These are phyloP conservation scores for Allygus modestus DNA, from an alignment of 2,888 invertebrate species.

Conservation along the genomic window DNA sequence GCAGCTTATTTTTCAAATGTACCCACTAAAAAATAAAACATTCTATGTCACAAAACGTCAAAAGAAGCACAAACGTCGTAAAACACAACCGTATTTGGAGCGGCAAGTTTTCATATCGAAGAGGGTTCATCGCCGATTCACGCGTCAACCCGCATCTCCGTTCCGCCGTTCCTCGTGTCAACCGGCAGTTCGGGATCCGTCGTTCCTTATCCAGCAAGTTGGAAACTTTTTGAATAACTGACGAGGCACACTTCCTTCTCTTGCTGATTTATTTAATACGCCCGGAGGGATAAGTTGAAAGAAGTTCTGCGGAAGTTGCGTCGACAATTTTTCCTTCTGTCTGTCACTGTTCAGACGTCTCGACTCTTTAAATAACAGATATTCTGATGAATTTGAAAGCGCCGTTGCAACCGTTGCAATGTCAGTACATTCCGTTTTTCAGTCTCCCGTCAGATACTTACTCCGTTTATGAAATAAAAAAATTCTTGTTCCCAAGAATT, in stretches of 20 bases:
- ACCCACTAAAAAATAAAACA: too few relatives aligned
- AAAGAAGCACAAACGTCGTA: neutral
- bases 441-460: neutral
- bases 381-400: slow-evolving; percentile 13
- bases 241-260: slow-evolving; percentile 4
- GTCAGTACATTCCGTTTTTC: neutral
- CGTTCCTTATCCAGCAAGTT: slow-evolving; percentile 47
- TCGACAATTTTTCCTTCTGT: slow-evolving; percentile 37
- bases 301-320: slow-evolving; percentile 26
- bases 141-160: slow-evolving; percentile 20
- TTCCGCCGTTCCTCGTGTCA: slow-evolving; percentile 36
- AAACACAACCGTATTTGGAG: neutral
- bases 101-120: slow-evolving; percentile 36
- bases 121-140: slow-evolving; percentile 42
- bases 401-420: neutral
- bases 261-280: slow-evolving; percentile 55
- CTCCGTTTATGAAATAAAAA: too few relatives aligned
- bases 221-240: slow-evolving; percentile 51
- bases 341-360: slow-evolving; percentile 33
- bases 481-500: too few relatives aligned
- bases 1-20: too few relatives aligned
- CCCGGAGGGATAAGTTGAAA: slow-evolving; percentile 37
- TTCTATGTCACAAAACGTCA: neutral
- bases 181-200: neutral
- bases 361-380: slow-evolving; percentile 46